Evolutionary conservation across 1,140 invertebrate genomes (phyloP).

Genomic region (Babylonia areolata): DNA sequence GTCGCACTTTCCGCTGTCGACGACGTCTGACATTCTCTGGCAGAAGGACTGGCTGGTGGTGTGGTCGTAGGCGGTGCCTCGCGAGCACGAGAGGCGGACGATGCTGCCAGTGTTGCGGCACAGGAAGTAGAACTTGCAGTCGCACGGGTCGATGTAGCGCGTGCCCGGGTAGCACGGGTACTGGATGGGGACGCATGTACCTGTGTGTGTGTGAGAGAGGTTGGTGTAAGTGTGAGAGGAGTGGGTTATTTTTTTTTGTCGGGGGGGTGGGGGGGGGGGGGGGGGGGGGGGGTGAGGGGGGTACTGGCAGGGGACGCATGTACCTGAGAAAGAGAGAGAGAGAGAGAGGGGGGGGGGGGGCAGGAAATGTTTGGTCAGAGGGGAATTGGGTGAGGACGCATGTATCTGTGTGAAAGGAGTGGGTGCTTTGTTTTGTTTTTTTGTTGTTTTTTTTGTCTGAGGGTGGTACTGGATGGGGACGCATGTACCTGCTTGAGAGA

Average conservation of each 20-base stretch:
- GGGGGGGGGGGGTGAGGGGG: no score
- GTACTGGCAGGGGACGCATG: no score
- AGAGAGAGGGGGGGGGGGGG: not conserved
- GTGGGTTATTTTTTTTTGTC: no score
- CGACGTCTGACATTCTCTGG: not conserved
- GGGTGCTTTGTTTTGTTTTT: no score
- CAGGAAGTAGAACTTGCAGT: constrained; percentile 30
- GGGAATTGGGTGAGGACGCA: not conserved
- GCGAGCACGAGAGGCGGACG: not conserved
- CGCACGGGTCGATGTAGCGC: constrained; percentile 26
- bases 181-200: constrained; percentile 11
- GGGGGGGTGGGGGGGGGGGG: no score
- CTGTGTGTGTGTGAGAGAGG: not conserved
- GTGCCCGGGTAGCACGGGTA: constrained; percentile 15
- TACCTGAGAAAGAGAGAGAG: not conserved
- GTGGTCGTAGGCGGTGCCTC: constrained; percentile 24
- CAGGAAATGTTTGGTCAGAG: not conserved
- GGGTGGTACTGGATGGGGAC: not conserved
- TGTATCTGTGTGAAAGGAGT: no score
- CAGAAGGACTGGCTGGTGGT: constrained; percentile 7
- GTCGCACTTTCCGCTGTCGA: not conserved
- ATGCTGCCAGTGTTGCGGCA: constrained; percentile 2
- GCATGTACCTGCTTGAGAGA: no score
- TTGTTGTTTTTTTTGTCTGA: no score
- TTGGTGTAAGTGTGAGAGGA: not conserved